Evolutionary conservation across 2,888 invertebrate genomes (phyloP), one percentile per base, ranked within the genome.

Genomic region (Philaethria dido): DNA sequence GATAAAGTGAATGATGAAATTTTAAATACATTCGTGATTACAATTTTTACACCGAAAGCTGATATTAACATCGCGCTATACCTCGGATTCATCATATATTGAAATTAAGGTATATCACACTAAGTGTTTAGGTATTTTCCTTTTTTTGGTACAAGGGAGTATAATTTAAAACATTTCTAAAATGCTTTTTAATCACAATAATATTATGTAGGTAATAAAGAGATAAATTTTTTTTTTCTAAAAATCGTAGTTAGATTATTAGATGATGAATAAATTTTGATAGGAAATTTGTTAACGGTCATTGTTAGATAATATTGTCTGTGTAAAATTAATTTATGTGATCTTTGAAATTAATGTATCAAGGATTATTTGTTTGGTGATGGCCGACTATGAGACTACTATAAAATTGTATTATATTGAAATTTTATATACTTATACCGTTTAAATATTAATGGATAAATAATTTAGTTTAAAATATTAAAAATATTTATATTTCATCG

Each of bases 231-330:
- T 66, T 71, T 80, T 79, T 85, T 80, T 80, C 81, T 81, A 78
- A 83, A 78, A 77, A 79, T 75, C 70, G 73, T 89, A 88, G 86
- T 80, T 90, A 88, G 84, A 80, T 84, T 83, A 82, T 86, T 86
- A 88, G 83, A 78, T 82, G 77, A 80, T 77, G 79, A 84, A 82
- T 85, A 83, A 81, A 80, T 81, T 83, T 74, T 82, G 80, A 82
- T 87, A 86, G 87, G 77, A 79, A 85, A 89, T 88, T 89, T 88
- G 89, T 91, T 91, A 86, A 85, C 74, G 78, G 81, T 85, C 83
- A 84, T 86, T 88, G 89, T 89, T 90, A 90, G 87, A 84, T 75
- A 74, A 87, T 85, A 77, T 82, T 83, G 80, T 80, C 85, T 85
- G 83, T 86, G 85, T 81, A 83, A 84, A 87, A 82, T 83, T 85